These are phyloP conservation scores for Drosophila pseudoobscura DNA, from an alignment of 1,140 invertebrate species.

Conservation along the genomic window DNA sequence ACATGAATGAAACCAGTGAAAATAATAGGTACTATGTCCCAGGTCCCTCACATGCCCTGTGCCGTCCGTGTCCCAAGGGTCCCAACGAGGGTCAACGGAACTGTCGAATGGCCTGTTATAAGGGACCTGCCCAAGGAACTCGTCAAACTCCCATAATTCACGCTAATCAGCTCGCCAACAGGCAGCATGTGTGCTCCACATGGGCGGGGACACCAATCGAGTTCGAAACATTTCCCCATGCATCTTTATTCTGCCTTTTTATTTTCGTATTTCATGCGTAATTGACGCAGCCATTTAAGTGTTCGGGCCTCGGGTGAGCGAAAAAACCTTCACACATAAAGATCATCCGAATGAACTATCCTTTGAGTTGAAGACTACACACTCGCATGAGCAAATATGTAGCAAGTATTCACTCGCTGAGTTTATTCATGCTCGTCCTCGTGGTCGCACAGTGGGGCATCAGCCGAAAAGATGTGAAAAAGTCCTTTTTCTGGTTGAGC, in stretches of 20 bases:
- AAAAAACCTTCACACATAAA: too few relatives aligned
- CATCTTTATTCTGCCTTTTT: neutral
- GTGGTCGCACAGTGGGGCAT: too few relatives aligned
- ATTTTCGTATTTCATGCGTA: constrained; percentile 51
- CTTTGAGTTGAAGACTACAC: too few relatives aligned
- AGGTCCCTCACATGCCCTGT: too few relatives aligned
- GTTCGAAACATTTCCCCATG: neutral
- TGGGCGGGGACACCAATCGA: neutral
- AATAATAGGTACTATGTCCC: too few relatives aligned
- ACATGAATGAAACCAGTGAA: constrained; percentile 31
- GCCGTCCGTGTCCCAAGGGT: too few relatives aligned
- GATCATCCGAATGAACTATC: too few relatives aligned
- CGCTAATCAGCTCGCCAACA: constrained; percentile 64
- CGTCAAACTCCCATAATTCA: constrained; percentile 68
- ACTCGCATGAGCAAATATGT: too few relatives aligned
- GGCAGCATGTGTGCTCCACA: neutral
- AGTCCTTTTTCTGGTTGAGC: too few relatives aligned
- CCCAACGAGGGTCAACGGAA: constrained; percentile 33
- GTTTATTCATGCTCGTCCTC: too few relatives aligned
- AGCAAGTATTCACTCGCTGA: too few relatives aligned
- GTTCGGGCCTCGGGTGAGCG: neutral
- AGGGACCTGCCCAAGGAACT: constrained; percentile 28
- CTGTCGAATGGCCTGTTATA: constrained; percentile 19
- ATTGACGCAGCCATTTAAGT: constrained; percentile 68
- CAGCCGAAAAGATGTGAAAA: too few relatives aligned